phyloP scores from a whole-genome alignment of 2,888 invertebrate species.

The Hetaerina titia region DNA sequence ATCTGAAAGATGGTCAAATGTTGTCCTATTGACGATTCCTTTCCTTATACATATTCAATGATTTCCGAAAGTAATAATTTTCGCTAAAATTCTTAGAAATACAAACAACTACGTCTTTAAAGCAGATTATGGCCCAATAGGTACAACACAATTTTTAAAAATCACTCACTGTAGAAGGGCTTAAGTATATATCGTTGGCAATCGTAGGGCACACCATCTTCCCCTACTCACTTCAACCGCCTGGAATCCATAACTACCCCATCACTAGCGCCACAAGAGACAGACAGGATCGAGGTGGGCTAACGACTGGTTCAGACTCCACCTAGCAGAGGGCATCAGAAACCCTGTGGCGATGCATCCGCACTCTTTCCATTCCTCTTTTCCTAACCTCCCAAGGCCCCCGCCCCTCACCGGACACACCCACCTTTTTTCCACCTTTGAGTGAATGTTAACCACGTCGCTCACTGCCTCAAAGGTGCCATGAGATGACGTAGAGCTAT shows the following conservation, averaged over 20 bases:
- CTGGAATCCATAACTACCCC: neutral
- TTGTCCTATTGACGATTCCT: too few species aligned
- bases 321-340: neutral
- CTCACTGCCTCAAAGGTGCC: neutral
- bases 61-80: too few species aligned
- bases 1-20: too few species aligned
- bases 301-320: neutral
- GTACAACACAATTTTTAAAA: neutral
- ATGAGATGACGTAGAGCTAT: neutral
- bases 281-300: neutral
- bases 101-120: too few species aligned
- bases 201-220: slow-evolving; percentile 22
- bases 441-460: neutral
- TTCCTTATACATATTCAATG: too few species aligned
- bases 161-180: neutral
- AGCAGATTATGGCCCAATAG: too few species aligned
- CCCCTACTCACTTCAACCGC: neutral
- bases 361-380: neutral
- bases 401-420: neutral
- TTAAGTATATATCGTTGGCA: neutral
- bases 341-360: neutral
- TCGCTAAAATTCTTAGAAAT: too few species aligned
- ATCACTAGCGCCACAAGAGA: neutral
- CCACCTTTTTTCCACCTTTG: neutral
- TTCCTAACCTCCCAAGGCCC: neutral